Base-by-base conservation (phyloP, 1,140 invertebrate genomes). In the Trachelipus rathkii region DNA sequence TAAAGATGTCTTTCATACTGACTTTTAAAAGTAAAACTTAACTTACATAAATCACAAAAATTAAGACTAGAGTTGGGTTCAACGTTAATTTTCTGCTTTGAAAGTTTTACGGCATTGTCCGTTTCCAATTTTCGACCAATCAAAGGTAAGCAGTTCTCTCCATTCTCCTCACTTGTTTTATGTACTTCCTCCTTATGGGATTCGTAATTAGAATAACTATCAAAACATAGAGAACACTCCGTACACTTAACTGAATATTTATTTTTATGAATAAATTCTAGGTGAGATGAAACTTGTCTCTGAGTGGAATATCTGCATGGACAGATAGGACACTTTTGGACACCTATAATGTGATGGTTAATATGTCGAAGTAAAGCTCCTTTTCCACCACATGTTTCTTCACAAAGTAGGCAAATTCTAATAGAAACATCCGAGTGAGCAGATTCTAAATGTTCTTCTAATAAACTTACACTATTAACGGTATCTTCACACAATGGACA, bases 1-100 rank as follows among this genome's bases (percentile, higher is more conserved):
- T 76, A 73, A 19, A 75, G 75, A 74, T 78, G 77, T 43, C 70
- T 74, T 24, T 78, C 71, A 10, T 75, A 67, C 21, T 78, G 74
- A 24, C 70, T 76, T 24, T 50, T 46, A 66, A 73, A 76, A 44
- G 60, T 68, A 45, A 78, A 78, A 66, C 66, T 73, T 10, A 67
- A 44, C n/a, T 70, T 60, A 45, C 77, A 78, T 15, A 78, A 67
- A 33, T 78, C 75, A 69, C 77, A 78, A 3, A 72, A 44, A 13
- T 69, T 71, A 19, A 67, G 45, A n/a, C 71, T 53, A 13, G 45
- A 44, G 10, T 44, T 46, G 6, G 33, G 33, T 33, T 33, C 33
- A 33, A 33, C 2, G 33, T 33, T 33, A 33, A 33, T 33, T 33
- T 33, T 33, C 33, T 33, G 33, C 33, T 33, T 33, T 33, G 33